A percentile compares a stretch with the other conserved stretches of the same genome.
phyloP scores from a whole-genome alignment of 2,888 invertebrate species.

The Thera britannica region DNA sequence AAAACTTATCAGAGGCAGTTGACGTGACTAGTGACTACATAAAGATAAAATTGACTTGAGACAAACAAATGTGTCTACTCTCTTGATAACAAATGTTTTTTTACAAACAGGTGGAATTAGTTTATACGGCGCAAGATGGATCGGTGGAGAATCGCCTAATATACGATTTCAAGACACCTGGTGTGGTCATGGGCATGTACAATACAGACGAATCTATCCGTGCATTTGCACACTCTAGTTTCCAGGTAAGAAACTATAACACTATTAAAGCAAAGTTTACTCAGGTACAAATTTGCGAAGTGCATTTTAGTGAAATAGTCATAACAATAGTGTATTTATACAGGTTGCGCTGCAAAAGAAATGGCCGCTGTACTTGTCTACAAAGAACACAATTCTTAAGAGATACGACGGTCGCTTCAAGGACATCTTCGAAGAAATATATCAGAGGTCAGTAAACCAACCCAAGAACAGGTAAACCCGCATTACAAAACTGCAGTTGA shows the following conservation, averaged over 20 bases:
- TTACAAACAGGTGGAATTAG: slow-evolving; percentile 86
- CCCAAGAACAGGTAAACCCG: slow-evolving; percentile 29
- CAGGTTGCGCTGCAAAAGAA: slow-evolving; percentile 91
- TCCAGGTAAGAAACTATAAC: slow-evolving; percentile 83
- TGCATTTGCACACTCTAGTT: slow-evolving; percentile 94
- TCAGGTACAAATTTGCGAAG: background rate
- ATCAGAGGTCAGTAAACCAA: slow-evolving; percentile 86
- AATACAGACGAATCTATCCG: slow-evolving; percentile 94
- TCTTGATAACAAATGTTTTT: slow-evolving; percentile 21
- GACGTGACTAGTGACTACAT: slow-evolving; percentile 26
- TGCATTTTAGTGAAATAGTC: background rate
- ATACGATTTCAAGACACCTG: slow-evolving; percentile 89
- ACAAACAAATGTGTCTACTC: slow-evolving; percentile 10
- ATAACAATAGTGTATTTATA: slow-evolving; percentile 42
- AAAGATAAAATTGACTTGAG: slow-evolving; percentile 25
- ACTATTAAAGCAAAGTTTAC: slow-evolving; percentile 20
- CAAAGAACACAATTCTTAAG: slow-evolving; percentile 96
- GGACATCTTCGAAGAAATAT: slow-evolving; percentile 96
- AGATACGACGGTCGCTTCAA: slow-evolving; percentile 95
- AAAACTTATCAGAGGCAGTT: slow-evolving; percentile 33
- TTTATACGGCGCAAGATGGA: slow-evolving; percentile 88
- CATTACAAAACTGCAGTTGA: slow-evolving; percentile 1
- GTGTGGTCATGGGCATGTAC: slow-evolving; percentile 95
- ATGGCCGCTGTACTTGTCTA: slow-evolving; percentile 95
- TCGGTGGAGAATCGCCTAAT: slow-evolving; percentile 84